Percentiles rank a stretch among this genome's conserved stretches.
phyloP scores from a whole-genome alignment of 2,797 vertebrate species.

The Protonibea diacanthus region DNA sequence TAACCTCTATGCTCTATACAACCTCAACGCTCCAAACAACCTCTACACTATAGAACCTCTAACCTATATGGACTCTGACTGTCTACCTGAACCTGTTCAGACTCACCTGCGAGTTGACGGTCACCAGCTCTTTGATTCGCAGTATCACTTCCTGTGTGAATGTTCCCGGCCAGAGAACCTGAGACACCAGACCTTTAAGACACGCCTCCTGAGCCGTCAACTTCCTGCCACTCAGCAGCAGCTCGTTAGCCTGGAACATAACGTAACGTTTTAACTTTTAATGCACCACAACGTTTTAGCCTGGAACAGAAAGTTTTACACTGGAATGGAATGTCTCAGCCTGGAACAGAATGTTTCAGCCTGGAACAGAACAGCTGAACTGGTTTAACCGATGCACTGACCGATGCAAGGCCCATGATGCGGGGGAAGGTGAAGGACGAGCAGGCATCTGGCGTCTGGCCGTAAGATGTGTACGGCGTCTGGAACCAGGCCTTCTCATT shows the following conservation, averaged over 20 bases:
- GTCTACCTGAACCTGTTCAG: too few relatives aligned
- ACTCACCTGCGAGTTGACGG: conserved; percentile 92
- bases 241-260: conserved; percentile 91
- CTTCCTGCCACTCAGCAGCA: conserved; percentile 96
- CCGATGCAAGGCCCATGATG: conserved; percentile 96
- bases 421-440: conserved; percentile 95
- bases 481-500: conserved; percentile 99
- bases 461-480: conserved; percentile 94
- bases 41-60: too few relatives aligned
- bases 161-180: conserved; percentile 97
- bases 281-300: background rate
- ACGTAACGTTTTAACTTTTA: background rate
- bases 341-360: background rate
- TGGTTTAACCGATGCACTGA: conserved; percentile 79
- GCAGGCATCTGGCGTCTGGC: conserved; percentile 97
- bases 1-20: too few relatives aligned
- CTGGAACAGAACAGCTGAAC: background rate
- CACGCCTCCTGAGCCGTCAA: conserved; percentile 97
- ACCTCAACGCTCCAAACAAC: too few relatives aligned
- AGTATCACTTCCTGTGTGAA: conserved; percentile 98
- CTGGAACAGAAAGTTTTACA: background rate
- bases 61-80: too few relatives aligned
- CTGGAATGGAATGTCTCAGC: background rate
- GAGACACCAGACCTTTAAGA: conserved; percentile 95
- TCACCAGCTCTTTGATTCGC: conserved; percentile 94